These are phyloP conservation scores for Thecocarcelia acutangulata DNA, from an alignment of 2,888 invertebrate species.

Conservation along the genomic window DNA sequence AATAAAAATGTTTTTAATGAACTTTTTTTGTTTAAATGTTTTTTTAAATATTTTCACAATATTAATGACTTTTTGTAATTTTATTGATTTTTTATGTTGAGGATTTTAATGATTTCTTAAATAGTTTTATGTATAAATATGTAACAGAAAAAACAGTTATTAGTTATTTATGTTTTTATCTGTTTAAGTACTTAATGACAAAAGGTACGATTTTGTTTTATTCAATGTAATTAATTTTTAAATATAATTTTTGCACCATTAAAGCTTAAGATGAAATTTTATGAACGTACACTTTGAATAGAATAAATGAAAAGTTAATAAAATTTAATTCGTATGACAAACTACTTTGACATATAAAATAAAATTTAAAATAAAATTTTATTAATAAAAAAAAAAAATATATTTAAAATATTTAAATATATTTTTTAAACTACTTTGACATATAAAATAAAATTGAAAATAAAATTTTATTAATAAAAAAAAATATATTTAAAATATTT, in stretches of 20 bases:
- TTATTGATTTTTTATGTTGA: constrained; percentile 16
- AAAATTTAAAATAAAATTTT: too few species aligned
- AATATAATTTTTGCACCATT: constrained; percentile 26
- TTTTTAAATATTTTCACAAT: constrained; percentile 52
- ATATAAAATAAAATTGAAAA: too few species aligned
- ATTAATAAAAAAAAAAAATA: too few species aligned
- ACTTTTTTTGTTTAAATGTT: constrained; percentile 25
- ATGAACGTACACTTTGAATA: constrained; percentile 2
- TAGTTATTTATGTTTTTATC: constrained; percentile 44
- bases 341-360: too few species aligned
- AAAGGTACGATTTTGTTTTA: constrained; percentile 59
- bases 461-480: too few species aligned
- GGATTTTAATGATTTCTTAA: constrained; percentile 40
- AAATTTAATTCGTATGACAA: not conserved
- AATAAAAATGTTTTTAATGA: constrained; percentile 43
- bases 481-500: too few species aligned
- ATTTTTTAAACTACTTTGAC: too few species aligned
- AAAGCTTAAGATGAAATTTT: constrained; percentile 40
- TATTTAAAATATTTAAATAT: too few species aligned
- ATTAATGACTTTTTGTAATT: constrained; percentile 32
- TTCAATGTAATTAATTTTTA: constrained; percentile 8
- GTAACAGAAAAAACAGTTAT: constrained; percentile 57
- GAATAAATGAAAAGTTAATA: not conserved
- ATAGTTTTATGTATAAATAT: constrained; percentile 55
- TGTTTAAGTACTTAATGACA: constrained; percentile 62